phyloP scores from a whole-genome alignment of 2,113 vertebrate genomes.

The Camelus bactrianus region DNA sequence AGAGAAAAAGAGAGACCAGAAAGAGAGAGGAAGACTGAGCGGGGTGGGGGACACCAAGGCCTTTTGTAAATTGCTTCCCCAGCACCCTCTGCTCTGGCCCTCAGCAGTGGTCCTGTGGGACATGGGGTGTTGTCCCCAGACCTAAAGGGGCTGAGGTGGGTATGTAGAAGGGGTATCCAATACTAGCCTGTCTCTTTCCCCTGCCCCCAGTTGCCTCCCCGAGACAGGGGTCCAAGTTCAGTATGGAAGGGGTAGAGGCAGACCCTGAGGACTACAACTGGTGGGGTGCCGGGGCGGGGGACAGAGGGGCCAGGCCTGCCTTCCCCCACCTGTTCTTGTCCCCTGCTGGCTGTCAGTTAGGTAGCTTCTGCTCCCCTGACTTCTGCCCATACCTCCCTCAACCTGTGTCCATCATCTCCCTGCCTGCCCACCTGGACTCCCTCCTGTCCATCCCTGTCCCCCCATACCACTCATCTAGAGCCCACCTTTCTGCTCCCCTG shows the following conservation, averaged over 20 bases:
- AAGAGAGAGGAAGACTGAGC: neutral
- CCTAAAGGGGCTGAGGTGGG: neutral
- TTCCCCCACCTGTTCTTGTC: constrained; percentile 2
- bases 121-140: neutral
- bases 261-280: neutral
- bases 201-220: neutral
- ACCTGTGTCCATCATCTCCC: constrained; percentile 54
- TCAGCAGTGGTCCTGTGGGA: neutral
- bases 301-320: neutral
- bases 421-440: neutral
- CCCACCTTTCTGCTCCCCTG: constrained; percentile 19
- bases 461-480: neutral
- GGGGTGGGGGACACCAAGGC: neutral
- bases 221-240: neutral
- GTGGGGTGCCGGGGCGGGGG: neutral
- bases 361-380: neutral
- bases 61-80: neutral
- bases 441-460: neutral
- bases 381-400: neutral
- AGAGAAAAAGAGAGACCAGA: neutral
- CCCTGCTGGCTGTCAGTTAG: neutral
- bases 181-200: neutral
- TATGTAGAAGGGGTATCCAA: neutral
- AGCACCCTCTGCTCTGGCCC: neutral
- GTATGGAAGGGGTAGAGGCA: neutral